A percentile compares a stretch with the other conserved stretches of the same genome.
Evolutionary conservation across 2,888 invertebrate species (phyloP).

Genomic region (Polymixis flavicincta): DNA sequence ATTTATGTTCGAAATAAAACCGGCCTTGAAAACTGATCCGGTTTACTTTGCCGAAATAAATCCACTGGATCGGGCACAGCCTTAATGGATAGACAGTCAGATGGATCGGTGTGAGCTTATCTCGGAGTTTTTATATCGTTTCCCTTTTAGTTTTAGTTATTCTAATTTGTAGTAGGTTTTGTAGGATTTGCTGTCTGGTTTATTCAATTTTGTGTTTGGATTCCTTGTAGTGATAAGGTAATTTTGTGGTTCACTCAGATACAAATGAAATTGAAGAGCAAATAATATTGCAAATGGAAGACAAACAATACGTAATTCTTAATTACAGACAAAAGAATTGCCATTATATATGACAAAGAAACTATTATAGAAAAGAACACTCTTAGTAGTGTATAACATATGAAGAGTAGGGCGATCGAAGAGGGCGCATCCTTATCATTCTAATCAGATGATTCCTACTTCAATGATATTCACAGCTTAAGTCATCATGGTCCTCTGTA

Average conservation of each 20-base stretch:
- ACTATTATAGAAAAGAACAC: not conserved
- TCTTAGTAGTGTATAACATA: not conserved
- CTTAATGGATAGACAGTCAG: constrained; percentile 57
- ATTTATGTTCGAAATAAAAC: constrained; percentile 44
- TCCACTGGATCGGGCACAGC: constrained; percentile 40
- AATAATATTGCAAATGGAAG: not conserved
- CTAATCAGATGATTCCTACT: not conserved
- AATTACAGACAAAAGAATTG: not conserved
- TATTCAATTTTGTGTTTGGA: not conserved
- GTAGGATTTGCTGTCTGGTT: not conserved
- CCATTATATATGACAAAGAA: not conserved
- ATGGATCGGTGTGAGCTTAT: constrained; percentile 50
- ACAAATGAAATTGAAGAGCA: not conserved
- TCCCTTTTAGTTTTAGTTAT: constrained; percentile 39
- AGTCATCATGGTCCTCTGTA: not conserved
- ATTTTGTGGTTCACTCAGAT: not conserved
- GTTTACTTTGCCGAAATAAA: constrained; percentile 63
- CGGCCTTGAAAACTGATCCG: constrained; percentile 58
- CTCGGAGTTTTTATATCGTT: constrained; percentile 43
- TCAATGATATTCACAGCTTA: not conserved
- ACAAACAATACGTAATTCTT: too few species aligned
- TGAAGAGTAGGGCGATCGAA: not conserved
- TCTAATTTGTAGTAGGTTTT: constrained; percentile 32
- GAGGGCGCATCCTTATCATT: not conserved
- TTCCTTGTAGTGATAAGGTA: too few species aligned